Conservation (phyloP, 2,888 invertebrate genomes). For the Aspidapion aeneum region DNA sequence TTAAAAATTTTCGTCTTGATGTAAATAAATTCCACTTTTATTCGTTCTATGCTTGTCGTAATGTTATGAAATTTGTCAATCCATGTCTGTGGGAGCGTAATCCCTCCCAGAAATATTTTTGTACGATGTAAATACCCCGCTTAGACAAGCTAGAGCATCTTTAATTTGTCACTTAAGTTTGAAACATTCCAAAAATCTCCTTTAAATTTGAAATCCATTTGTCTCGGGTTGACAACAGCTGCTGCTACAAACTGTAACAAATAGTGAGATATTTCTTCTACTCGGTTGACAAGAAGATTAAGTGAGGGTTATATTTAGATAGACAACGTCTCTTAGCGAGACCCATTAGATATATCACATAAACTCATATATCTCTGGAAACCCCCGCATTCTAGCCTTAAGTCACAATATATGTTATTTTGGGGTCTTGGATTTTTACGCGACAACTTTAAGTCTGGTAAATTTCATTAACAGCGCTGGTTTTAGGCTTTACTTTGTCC, state of each 20-base stretch:
- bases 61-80: too few relatives aligned
- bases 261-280: slow-evolving; percentile 18
- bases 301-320: slow-evolving; percentile 23
- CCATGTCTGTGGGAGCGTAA: too few relatives aligned
- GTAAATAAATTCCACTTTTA: too few relatives aligned
- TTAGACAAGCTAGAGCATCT: neutral
- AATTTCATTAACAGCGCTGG: too few relatives aligned
- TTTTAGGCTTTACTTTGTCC: too few relatives aligned
- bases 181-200: slow-evolving; percentile 12
- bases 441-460: neutral
- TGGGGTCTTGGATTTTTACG: neutral
- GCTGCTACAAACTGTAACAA: slow-evolving; percentile 19
- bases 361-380: neutral
- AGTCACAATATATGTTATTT: neutral
- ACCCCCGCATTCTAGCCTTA: neutral
- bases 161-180: slow-evolving; percentile 17
- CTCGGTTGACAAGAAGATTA: slow-evolving; percentile 19
- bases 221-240: slow-evolving; percentile 18
- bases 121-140: neutral
- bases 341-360: neutral
- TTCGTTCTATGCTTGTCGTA: too few relatives aligned
- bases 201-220: slow-evolving; percentile 13
- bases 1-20: too few relatives aligned
- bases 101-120: neutral
- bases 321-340: slow-evolving; percentile 14